phyloP scores from a whole-genome alignment of 2,888 invertebrate species.

The Rotaria socialis region DNA sequence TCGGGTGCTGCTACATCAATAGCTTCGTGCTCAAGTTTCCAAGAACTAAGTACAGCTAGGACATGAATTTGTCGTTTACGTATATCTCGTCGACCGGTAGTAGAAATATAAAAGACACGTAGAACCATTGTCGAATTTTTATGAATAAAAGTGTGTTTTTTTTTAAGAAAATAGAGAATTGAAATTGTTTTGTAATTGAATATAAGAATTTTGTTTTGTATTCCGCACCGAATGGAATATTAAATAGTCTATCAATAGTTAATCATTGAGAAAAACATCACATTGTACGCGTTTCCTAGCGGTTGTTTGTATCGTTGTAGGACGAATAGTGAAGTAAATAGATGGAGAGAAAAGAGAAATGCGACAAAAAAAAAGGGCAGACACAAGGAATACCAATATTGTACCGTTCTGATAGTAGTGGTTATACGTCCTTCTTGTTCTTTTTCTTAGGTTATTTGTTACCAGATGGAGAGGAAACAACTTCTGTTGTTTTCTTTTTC shows the following conservation, averaged over 20 bases:
- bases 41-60: background rate
- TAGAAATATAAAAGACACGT: background rate
- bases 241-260: no score
- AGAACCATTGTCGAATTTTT: background rate
- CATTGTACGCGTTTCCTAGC: background rate
- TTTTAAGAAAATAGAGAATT: background rate
- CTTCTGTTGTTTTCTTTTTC: background rate
- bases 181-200: background rate
- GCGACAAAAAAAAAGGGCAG: background rate
- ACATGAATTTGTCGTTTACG: conserved; percentile 8
- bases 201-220: background rate
- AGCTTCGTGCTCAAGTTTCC: background rate
- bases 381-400: background rate
- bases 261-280: background rate
- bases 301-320: background rate
- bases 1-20: background rate
- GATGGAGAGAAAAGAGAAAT: background rate
- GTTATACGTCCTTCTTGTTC: background rate
- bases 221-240: no score
- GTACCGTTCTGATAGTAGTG: background rate
- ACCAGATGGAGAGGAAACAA: background rate
- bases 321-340: background rate
- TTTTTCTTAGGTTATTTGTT: background rate
- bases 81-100: background rate
- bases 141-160: no score